phyloP scores from a whole-genome alignment of 2,888 invertebrate species.

The Matsumyia berberina region DNA sequence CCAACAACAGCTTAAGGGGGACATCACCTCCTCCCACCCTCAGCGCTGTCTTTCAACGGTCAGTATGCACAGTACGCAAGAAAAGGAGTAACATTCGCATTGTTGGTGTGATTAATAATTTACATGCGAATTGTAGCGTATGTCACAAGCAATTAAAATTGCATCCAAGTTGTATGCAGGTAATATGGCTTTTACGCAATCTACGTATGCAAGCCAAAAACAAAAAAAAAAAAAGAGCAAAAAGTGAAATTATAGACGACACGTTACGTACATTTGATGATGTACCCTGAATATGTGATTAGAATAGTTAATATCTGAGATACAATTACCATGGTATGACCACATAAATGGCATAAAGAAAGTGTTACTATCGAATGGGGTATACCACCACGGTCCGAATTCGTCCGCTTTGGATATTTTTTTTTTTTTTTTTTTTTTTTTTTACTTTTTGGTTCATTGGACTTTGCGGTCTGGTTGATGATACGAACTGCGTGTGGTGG shows the following conservation, averaged over 20 bases:
- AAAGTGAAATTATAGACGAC: constrained; percentile 50
- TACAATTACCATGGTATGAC: constrained; percentile 31
- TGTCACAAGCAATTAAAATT: constrained; percentile 61
- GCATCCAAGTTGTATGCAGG: constrained; percentile 5
- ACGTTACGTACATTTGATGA: constrained; percentile 25
- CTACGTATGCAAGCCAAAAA: constrained; percentile 7
- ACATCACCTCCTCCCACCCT: constrained; percentile 1
- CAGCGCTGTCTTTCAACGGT: not conserved
- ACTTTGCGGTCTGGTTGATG: constrained; percentile 43
- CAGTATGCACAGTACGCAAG: constrained; percentile 8
- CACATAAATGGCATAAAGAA: constrained; percentile 47
- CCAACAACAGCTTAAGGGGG: not conserved
- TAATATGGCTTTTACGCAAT: constrained; percentile 28
- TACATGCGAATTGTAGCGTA: constrained; percentile 62
- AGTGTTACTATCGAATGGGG: constrained; percentile 48
- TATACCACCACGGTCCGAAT: not conserved
- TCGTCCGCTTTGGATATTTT: constrained; percentile 18
- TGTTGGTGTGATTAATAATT: constrained; percentile 58
- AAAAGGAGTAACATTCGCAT: constrained; percentile 6
- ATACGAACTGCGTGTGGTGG: constrained; percentile 8
- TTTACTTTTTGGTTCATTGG: constrained; percentile 51
- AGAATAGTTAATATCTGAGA: constrained; percentile 33
- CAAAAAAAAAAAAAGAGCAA: constrained; percentile 9
- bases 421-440: constrained; percentile 17
- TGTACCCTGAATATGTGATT: constrained; percentile 39